phyloP scores from a whole-genome alignment of 2,888 invertebrate genomes.

The Scaptomyza caliginosa region DNA sequence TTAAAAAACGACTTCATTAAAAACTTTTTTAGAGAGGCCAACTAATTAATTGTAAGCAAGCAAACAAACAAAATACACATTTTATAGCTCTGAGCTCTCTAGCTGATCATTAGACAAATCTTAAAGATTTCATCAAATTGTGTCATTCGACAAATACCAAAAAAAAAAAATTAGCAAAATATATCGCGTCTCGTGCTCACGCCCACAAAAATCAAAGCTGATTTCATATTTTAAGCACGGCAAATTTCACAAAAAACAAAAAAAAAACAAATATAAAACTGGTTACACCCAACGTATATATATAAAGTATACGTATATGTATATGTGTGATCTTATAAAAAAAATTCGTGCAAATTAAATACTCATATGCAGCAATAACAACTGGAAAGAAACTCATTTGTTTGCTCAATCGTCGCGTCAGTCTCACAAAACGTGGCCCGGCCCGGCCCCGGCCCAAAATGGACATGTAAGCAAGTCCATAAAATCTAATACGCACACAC shows the following conservation, averaged over 20 bases:
- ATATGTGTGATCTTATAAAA: constrained; percentile 54
- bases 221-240: constrained; percentile 60
- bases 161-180: constrained; percentile 12
- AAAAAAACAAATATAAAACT: constrained; percentile 45
- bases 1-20: constrained; percentile 20
- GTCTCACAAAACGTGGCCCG: constrained; percentile 52
- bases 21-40: constrained; percentile 7
- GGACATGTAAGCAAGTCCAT: constrained; percentile 68
- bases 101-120: constrained; percentile 45
- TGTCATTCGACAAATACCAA: constrained; percentile 62
- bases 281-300: constrained; percentile 61
- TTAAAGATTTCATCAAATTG: constrained; percentile 58
- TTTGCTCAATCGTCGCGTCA: constrained; percentile 65
- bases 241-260: constrained; percentile 33
- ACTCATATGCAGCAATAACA: constrained; percentile 20
- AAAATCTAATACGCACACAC: constrained; percentile 72
- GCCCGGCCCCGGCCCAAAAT: constrained; percentile 66
- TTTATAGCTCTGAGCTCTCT: background rate
- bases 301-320: constrained; percentile 15
- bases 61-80: background rate
- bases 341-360: constrained; percentile 59
- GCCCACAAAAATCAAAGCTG: constrained; percentile 66
- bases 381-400: constrained; percentile 54
- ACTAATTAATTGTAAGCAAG: constrained; percentile 16
- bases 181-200: constrained; percentile 57